Conservation (phyloP, 2,113 vertebrate genomes). For the Tonatia bakeri region DNA sequence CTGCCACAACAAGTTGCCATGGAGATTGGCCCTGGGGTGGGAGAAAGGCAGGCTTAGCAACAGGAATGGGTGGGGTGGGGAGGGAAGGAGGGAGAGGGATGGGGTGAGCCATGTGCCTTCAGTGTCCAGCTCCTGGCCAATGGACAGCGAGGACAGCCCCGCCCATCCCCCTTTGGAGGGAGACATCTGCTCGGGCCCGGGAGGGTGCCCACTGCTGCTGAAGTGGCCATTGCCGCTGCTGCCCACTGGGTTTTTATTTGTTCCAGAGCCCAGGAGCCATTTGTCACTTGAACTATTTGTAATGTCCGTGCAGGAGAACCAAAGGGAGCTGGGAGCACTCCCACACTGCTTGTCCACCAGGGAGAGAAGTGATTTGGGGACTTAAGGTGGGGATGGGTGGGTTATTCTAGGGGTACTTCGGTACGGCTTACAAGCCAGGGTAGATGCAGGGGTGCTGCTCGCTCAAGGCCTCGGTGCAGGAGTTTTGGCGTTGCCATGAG, state of each 20-base stretch:
- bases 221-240: not conserved
- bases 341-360: not conserved
- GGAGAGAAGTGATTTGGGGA: not conserved
- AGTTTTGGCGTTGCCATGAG: not conserved
- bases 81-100: slow-evolving; percentile 39
- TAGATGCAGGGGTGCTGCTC: not conserved
- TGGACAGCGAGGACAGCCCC: not conserved
- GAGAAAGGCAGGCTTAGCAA: slow-evolving; percentile 61
- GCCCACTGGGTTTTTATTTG: slow-evolving; percentile 15
- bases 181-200: slow-evolving; percentile 2
- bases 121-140: slow-evolving; percentile 59
- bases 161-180: slow-evolving; percentile 46
- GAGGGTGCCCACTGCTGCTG: slow-evolving; percentile 36
- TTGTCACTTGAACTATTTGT: not conserved
- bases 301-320: not conserved
- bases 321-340: not conserved
- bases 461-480: not conserved
- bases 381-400: not conserved
- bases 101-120: slow-evolving; percentile 44
- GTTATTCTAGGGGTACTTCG: not conserved
- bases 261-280: not conserved
- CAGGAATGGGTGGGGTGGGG: slow-evolving; percentile 56
- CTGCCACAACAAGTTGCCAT: slow-evolving; percentile 51
- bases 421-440: not conserved
- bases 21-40: slow-evolving; percentile 65